Conservation (phyloP, 2,113 vertebrate species). For the Indicator indicator region DNA sequence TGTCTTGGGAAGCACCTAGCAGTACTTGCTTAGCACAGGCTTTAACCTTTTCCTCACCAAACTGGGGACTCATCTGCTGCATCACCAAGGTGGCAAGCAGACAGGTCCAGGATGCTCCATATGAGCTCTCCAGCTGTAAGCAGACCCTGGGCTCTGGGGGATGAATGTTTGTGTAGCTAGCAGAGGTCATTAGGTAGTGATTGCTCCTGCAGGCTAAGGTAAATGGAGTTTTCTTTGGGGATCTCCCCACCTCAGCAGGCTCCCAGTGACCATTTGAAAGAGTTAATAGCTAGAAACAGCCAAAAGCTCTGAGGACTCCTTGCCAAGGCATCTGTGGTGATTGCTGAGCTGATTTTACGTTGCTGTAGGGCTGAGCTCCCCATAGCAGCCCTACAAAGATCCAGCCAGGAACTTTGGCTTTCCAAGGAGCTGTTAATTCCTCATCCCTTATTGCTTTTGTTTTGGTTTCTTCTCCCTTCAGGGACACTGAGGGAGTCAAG, state of each 20-base stretch:
- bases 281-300: neutral
- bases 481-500: neutral
- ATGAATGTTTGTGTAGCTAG: fast-evolving
- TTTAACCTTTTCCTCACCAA: neutral
- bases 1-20: neutral
- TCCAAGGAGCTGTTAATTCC: neutral
- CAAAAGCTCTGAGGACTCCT: neutral
- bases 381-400: no score
- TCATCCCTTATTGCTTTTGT: neutral
- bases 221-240: neutral
- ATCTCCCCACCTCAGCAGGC: neutral
- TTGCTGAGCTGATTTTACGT: neutral
- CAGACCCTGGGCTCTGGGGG: fast-evolving
- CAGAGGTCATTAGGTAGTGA: neutral
- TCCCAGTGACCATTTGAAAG: neutral
- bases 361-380: neutral
- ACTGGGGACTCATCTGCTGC: neutral
- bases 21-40: neutral
- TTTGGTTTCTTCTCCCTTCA: neutral
- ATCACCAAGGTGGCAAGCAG: neutral
- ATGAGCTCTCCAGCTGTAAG: neutral
- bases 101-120: neutral
- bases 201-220: neutral
- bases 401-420: slow-evolving; percentile 3
- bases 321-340: neutral